phyloP scores from a whole-genome alignment of 2,888 invertebrate species.

The Drosophila kambysellisi region DNA sequence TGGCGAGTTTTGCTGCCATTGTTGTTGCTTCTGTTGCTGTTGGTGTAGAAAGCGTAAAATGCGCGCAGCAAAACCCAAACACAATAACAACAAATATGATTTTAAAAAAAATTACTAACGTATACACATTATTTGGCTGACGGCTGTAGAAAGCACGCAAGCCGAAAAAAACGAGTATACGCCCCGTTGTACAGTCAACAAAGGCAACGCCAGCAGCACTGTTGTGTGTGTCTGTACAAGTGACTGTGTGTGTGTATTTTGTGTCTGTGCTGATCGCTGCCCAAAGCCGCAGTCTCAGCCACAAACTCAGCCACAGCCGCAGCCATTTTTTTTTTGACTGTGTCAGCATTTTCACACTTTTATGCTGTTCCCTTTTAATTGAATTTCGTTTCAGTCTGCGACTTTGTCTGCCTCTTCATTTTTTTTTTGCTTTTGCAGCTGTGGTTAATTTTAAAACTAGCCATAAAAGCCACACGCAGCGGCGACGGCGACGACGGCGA shows the following conservation, averaged over 20 bases:
- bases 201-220: conserved; percentile 34
- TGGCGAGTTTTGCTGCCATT: conserved; percentile 64
- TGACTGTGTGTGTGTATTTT: conserved; percentile 12
- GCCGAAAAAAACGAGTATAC: conserved; percentile 78
- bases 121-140: conserved; percentile 73
- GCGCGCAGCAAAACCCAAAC: conserved; percentile 40
- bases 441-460: conserved; percentile 79
- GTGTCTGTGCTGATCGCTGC: conserved; percentile 47
- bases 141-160: conserved; percentile 69
- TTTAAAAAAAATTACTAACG: conserved; percentile 41
- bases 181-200: conserved; percentile 75
- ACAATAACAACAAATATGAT: conserved; percentile 44
- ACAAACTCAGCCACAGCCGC: conserved; percentile 28
- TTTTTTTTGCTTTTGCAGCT: conserved; percentile 53
- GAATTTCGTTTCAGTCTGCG: conserved; percentile 70
- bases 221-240: conserved; percentile 15
- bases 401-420: conserved; percentile 55
- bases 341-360: conserved; percentile 75
- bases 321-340: conserved; percentile 56
- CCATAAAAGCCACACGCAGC: conserved; percentile 75
- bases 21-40: conserved; percentile 23
- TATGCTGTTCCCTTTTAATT: conserved; percentile 76
- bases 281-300: conserved; percentile 44
- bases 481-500: conserved; percentile 12
- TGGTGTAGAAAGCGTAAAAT: conserved; percentile 74